Evolutionary conservation across 2,888 invertebrate genomes (phyloP), one percentile per base, ranked within the genome.

Genomic region (Cybosia mesomella): DNA sequence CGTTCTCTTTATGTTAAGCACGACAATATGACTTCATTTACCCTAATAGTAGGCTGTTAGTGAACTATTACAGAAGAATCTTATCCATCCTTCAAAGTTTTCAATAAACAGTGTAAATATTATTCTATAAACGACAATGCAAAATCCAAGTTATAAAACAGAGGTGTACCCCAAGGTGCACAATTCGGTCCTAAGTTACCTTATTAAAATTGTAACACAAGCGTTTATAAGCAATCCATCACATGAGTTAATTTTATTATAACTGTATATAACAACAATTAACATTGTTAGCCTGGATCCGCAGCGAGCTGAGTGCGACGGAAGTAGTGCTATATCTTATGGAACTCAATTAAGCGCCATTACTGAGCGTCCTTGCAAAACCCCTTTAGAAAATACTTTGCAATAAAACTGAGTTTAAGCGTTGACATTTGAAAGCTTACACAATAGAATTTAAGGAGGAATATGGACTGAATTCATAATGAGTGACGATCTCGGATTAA

Each of bases 291-390:
- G 32, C 22, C 21, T 28, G 55, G 32, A 61, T 67, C 43, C 18
- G 32, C n/a, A n/a, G 58, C 13, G 34, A n/a, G 18, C 53, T 21
- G 58, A 70, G 62, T 36, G 60, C 53, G 34, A 54, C 34, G 71
- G 49, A 57, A 59, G 71, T 72, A 67, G 68, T 72, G 64, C 24
- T 65, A 66, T 72, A 72, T 70, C 69, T 70, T 67, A 73, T 73
- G 64, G 68, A 79, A 81, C 67, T 76, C 69, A 79, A 83, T 83
- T 79, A 78, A 22, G 64, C n/a, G 21, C 74, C 71, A 75, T 77
- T 79, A 79, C 69, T 58, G 61, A 55, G 69, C 71, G 69, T 58
- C 59, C 72, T 39, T 67, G 43, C 53, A 34, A 58, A 21, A 15
- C 32, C n/a, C 43, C 58, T 62, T 24, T 58, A 62, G 32, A 43